Base-by-base conservation (phyloP, 2,797 vertebrate species). In the Xiphorhynchus erythropygius region DNA sequence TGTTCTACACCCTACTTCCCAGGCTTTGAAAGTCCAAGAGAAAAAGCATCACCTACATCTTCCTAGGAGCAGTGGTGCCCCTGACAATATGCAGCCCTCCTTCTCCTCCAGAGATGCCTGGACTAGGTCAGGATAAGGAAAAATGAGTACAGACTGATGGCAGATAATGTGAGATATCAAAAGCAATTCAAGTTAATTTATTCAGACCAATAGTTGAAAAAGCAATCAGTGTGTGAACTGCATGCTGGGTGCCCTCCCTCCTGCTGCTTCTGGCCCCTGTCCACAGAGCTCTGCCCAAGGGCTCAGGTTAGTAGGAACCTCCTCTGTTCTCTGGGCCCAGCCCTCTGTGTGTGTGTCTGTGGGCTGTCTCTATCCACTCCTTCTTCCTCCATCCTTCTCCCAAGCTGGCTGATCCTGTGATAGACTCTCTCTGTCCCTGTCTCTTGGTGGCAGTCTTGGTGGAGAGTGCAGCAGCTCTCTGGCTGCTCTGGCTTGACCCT, bases 161-260 rank as follows among this genome's bases (percentile, higher is more conserved):
- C 9, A 41, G n/a, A 59, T 23, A 30, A 60, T 15, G 8, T 18
- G 30, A 71, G 21, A 3, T 32, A 46, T 0, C 2, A 0, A 68
- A 46, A 87, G 47, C n/a, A 24, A 47, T 49, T 62, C 63, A 10
- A n/a, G 35, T 23, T n/a, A 28, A 13, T 71, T 74, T 42, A 68
- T 37, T 19, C 57, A 70, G 56, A 65, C 4, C n/a, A 41, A 30
- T 11, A 33, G 33, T 7, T 86, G 44, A 55, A 80, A 47, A 63
- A 1, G 1, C 47, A 83, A 4, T 37, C 0, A 0, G 4, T 55
- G 46, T 59, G 41, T 47, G 59, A 33, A 18, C 21, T 2, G 3
- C 30, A 3, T 13, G n/a, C 25, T 32, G 22, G 65, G 30, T 32
- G 13, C 10, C 42, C 18, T 69, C 9, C 24, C 32, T 80, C 17